A percentile compares a stretch with the other conserved stretches of the same genome.
Conservation (phyloP, 2,888 invertebrate genomes). For the Pachydiplax longipennis region DNA sequence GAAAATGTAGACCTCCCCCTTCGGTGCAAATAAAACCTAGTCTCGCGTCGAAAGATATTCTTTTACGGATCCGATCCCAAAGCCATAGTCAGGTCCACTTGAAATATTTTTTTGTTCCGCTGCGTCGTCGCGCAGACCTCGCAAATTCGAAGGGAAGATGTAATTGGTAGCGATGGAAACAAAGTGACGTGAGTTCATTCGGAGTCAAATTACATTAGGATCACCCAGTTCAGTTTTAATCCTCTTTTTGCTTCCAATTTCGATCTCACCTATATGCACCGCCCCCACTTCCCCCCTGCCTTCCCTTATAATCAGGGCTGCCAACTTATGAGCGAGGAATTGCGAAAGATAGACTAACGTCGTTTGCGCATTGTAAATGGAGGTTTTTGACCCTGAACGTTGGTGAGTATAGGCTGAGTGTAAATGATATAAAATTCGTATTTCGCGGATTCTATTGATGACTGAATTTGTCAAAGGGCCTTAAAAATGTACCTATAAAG, state of each 20-base stretch:
- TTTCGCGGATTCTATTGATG: too few relatives aligned
- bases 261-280: constrained; percentile 37
- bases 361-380: too few relatives aligned
- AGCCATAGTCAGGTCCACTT: constrained; percentile 23
- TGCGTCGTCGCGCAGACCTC: constrained; percentile 7
- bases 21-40: background rate
- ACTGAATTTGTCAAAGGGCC: too few relatives aligned
- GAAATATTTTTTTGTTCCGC: constrained; percentile 4
- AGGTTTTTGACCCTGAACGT: too few relatives aligned
- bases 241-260: constrained; percentile 42
- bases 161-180: constrained; percentile 41
- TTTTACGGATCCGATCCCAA: background rate
- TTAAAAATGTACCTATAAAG: too few relatives aligned
- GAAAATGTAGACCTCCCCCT: background rate
- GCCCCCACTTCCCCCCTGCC: background rate
- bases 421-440: too few relatives aligned
- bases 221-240: constrained; percentile 45
- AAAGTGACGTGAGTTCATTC: constrained; percentile 41
- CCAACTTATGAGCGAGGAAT: background rate
- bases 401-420: too few relatives aligned
- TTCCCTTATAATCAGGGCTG: background rate
- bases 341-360: too few relatives aligned
- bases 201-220: constrained; percentile 41
- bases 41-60: constrained; percentile 5
- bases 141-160: constrained; percentile 34